Base-by-base conservation (phyloP, 2,113 vertebrate species). In the Canis aureus region DNA sequence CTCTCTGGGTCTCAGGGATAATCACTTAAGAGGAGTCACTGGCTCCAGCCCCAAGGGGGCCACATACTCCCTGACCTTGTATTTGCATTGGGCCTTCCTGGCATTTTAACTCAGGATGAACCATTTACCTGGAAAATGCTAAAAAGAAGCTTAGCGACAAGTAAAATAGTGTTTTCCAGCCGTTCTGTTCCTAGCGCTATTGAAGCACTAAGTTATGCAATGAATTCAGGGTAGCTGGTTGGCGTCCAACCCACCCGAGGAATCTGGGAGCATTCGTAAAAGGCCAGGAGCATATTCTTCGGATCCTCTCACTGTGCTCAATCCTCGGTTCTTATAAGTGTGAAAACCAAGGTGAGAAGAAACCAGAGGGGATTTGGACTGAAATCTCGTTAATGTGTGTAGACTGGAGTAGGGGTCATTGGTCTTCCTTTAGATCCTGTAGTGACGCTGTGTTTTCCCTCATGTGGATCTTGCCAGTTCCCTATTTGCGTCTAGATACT, bases 81-180 rank as follows among this genome's bases (percentile, higher is more conserved):
- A 11, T 51, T 43, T 78, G 23, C 35, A 20, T 11, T 78, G 29
- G 66, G 23, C n/a, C 86, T 90, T 71, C 73, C 0, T 11, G 74
- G 35, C 64, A n/a, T 62, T 95, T 80, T 86, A 76, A 66, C 49
- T 78, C 19, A 1, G n/a, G 51, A 2, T 22, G 38, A 73, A 60
- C 8, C 15, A 35, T 94, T 66, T n/a, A 55, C 60, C 22, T 79
- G 59, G 64, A 89, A 96, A 74, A 66, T 76, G 55, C 79, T 86
- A 25, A 49, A 49, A 78, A 80, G 74, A 60, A n/a, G 17, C 22
- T 81, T 53, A 79, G 38, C 22, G 35, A 35, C 51, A 62, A 78
- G 69, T 60, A 43, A 93, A 73, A 51, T 22, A 62, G 69, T 80
- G 19, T 92, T 85, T 64, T 62, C 29, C 10, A 71, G 53, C 22